Evolutionary conservation across 2,888 invertebrate species (phyloP), one percentile per base, ranked within the genome.

Genomic region (Coenonympha arcania): DNA sequence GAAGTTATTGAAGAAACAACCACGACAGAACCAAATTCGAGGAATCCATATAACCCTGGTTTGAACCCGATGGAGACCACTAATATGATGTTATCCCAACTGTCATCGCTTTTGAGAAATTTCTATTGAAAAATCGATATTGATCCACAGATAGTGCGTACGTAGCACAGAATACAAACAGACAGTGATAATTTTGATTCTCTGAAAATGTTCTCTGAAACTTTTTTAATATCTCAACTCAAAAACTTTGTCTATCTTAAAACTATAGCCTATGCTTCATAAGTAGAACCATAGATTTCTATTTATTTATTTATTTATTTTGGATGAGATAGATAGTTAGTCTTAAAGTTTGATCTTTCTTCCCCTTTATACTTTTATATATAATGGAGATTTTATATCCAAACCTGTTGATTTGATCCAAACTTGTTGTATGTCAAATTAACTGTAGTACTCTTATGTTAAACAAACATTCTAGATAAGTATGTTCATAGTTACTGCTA

Each of bases 21-120:
- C 15, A 61, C 59, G 11, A 57, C 51, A 6, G 55, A 53, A 18
- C 66, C 71, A 0, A 68, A 72, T 34, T 44, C 55, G 1, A 61
- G 60, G 40, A 66, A 62, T 0, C 66, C 68, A 2, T 56, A 63
- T 22, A 61, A 61, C 40, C 62, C 76, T 42, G 70, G 69, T 33
- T 63, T 74, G 57, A 73, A 73, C 49, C 57, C 71, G 20, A 57
- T 74, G 40, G 63, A 71, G 20, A 59, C 63, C 36, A 59, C 75
- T 9, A 68, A 73, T 33, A 44, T 69, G 31, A 69, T 81, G 50
- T 69, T 79, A 45, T 68, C 76, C 41, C 79, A 82, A 31, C 59
- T 85, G 4, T 68, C 75, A 46, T 73, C 79, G 28, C 52, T 82
- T 42, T 79, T 84, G 58, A 74, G 64, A 65, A 76, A 79, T 54